Conservation (phyloP, 2,797 vertebrate genomes). For the Columba guinea region DNA sequence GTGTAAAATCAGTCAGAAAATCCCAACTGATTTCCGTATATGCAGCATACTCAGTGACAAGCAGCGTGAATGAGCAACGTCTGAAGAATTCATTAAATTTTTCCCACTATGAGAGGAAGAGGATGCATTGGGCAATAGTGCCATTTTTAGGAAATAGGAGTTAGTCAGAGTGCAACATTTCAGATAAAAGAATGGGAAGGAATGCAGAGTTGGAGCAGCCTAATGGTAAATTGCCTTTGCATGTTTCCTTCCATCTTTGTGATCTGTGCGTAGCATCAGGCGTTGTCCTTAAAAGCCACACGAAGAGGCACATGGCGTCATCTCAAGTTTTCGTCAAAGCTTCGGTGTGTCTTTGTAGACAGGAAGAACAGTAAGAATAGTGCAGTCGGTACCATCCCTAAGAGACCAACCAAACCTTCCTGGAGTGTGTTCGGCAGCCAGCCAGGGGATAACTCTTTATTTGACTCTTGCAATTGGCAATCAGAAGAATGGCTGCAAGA, state of each 20-base stretch:
- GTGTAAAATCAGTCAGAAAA: neutral
- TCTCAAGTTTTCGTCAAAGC: neutral
- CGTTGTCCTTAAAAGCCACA: neutral
- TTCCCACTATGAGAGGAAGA: neutral
- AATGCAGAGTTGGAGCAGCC: neutral
- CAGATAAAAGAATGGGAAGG: neutral
- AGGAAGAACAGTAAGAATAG: slow-evolving; percentile 30
- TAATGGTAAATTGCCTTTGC: neutral
- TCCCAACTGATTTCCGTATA: neutral
- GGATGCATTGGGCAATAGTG: neutral
- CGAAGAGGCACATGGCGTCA: neutral
- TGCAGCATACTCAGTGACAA: neutral
- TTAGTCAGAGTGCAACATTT: neutral
- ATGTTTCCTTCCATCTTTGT: slow-evolving; percentile 19
- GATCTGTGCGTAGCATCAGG: neutral
- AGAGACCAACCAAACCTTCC: neutral
- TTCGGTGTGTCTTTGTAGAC: neutral
- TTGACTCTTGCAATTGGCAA: neutral
- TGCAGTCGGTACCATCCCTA: neutral
- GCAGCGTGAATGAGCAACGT: neutral
- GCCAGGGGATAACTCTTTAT: neutral
- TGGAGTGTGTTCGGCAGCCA: neutral
- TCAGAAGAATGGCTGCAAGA: neutral
- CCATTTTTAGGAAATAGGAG: neutral
- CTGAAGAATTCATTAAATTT: neutral